phyloP scores from a whole-genome alignment of 2,797 vertebrate species.

The Gallinago solitaria region DNA sequence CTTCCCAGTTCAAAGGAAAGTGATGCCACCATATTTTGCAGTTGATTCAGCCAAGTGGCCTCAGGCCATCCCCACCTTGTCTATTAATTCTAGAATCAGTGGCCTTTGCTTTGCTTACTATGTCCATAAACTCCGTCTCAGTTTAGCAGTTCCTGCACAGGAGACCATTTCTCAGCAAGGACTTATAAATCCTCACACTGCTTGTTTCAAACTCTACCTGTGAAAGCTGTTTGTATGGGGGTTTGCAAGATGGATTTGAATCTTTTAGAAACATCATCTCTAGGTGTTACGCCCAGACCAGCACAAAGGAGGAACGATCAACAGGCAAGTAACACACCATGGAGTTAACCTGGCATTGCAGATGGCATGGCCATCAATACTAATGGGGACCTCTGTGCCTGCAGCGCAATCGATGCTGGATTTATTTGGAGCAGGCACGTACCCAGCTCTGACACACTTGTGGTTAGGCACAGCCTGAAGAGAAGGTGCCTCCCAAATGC shows the following conservation, averaged over 20 bases:
- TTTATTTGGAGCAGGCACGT: neutral
- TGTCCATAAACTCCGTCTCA: neutral
- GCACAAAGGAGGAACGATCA: neutral
- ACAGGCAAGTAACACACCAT: neutral
- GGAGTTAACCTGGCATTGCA: neutral
- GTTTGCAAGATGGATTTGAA: neutral
- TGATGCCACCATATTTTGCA: neutral
- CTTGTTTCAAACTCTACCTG: neutral
- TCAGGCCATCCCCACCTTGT: neutral
- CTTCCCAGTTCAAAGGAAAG: neutral
- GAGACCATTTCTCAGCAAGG: neutral
- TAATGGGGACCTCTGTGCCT: neutral
- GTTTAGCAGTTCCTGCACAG: neutral
- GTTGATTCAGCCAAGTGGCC: neutral
- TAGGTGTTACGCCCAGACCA: neutral
- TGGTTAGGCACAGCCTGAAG: neutral
- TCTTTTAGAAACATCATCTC: neutral
- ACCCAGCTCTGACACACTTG: neutral
- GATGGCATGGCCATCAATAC: neutral
- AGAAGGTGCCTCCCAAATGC: neutral
- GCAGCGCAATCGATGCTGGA: neutral
- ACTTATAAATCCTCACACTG: neutral
- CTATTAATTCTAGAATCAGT: neutral
- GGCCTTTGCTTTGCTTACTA: neutral
- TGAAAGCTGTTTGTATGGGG: neutral